Conservation (phyloP, 2,888 invertebrate genomes). For the Ethmia dodecea region DNA sequence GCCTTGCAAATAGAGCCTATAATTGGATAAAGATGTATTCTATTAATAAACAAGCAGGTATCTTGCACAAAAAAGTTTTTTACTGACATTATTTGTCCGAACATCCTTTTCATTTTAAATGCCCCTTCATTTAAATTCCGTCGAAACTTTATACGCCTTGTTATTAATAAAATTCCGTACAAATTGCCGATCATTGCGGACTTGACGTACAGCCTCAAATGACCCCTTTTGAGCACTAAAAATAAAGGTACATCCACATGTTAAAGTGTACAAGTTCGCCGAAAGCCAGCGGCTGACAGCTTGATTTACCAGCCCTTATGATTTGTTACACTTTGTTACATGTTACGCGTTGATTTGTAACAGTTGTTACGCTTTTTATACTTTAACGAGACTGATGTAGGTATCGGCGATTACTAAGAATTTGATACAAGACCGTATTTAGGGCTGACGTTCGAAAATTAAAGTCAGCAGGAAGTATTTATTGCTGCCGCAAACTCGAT, state of each 20-base stretch:
- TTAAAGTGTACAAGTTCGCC: constrained; percentile 3
- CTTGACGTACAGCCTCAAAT: constrained; percentile 24
- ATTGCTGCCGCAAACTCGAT: too few relatives aligned
- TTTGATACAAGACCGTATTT: constrained; percentile 8
- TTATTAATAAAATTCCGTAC: neutral
- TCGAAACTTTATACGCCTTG: too few relatives aligned
- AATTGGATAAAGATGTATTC: neutral
- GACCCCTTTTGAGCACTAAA: constrained; percentile 17
- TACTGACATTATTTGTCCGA: neutral
- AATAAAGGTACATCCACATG: too few relatives aligned
- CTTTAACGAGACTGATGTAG: constrained; percentile 11
- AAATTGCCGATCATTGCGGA: constrained; percentile 1
- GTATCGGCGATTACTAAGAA: constrained; percentile 2
- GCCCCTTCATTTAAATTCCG: too few relatives aligned
- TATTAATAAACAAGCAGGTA: neutral
- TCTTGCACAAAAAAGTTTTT: neutral
- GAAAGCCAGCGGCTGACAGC: constrained; percentile 24
- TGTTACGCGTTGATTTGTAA: constrained; percentile 21
- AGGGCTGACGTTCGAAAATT: too few relatives aligned
- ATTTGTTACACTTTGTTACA: constrained; percentile 27
- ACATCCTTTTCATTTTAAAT: neutral
- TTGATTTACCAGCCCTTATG: constrained; percentile 24
- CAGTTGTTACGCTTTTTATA: constrained; percentile 9
- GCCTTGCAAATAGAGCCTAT: neutral
- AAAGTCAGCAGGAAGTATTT: too few relatives aligned